Base-by-base conservation (phyloP, 1,140 invertebrate species). In the Manduca sexta region DNA sequence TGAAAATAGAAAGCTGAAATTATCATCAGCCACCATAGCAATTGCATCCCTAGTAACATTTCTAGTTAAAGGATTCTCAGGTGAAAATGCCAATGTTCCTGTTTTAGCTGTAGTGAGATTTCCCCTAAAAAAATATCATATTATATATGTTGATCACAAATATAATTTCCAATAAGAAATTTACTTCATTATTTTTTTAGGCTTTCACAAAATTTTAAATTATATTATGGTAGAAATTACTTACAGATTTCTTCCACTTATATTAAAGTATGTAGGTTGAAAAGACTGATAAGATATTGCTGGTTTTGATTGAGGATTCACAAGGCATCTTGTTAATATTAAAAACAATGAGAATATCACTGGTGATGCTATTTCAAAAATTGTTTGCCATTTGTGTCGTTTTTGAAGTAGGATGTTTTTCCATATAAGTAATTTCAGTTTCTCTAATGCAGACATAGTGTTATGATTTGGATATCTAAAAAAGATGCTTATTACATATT, bases 401-500 rank as follows among this genome's bases (percentile, higher is more conserved):
- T 88, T 90, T 82, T 95, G 92, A 6, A 96, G 84, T 8, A 91
- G 86, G 87, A 92, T 93, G 74, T 96, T 96, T 76, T 97, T 97
- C 94, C 95, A 96, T 49, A 95, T 82, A 4, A 97, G 83, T 6
- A 96, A 87, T 39, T 82, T 74, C 70, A 92, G 88, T 73, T 91
- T 91, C 42, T 89, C 74, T 64, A 56, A 73, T n/a, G 68, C 56
- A 45, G 74, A 73, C 78, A 84, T 84, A 56, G 52, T 80, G 8
- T 5, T 35, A 12, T 35, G 13, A 7, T 12, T n/a, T 35, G 31
- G 13, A 18, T 8, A 34, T 14, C 14, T 17, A n/a, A 16, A 33
- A 30, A 29, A 33, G 8, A 21, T 21, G 21, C 21, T 21, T 21
- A 21, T 21, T 2, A 21, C 21, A 21, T 21, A 21, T 21, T 21